Evolutionary conservation across 1,140 invertebrate genomes (phyloP), one percentile per base, ranked within the genome.

Genomic region (Bicyclus anynana): DNA sequence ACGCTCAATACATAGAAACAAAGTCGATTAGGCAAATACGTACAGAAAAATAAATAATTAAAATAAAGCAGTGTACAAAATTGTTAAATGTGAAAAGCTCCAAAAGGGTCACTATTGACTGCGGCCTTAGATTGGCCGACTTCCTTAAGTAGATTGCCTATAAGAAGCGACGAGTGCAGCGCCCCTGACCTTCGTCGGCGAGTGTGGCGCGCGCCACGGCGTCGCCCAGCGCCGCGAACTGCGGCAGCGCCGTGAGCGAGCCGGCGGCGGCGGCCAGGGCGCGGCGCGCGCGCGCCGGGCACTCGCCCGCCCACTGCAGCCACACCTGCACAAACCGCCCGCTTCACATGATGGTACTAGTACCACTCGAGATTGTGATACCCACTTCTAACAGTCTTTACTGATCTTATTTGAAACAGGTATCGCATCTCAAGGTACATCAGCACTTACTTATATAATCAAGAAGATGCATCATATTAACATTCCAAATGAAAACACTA

Each of bases 181-280:
- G 23, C 23, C 23, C n/a, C 50, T 4, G 13, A 76, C 74, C 70
- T 47, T 27, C 40, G 14, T 58, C 47, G 0, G 10, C 37, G 21
- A 81, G 53, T 17, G 62, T 33, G 0, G 72, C 59, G 0, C 37
- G 37, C 0, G 65, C 67, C 12, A 70, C 52, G 5, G 60, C 53
- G 48, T 83, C 77, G 1, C 68, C 68, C 12, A 83, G 57, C 0
- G 67, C 20, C 0, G 69, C 66, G 52, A 74, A 82, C 51, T 69
- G 63, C 4, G 69, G 61, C 20, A 62, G 42, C 0, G 65, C 48
- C 1, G 68, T 76, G 38, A 77, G 65, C 7, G 57, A 5, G 10
- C 49, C 53, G 0, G 52, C 64, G 6, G 74, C 74, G 9, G 29
- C 7, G 0, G 59, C 44, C 21, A 64, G 59, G 44, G 76, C 65